Conservation (phyloP, 2,113 vertebrate species). For the Ochotona princeps region DNA sequence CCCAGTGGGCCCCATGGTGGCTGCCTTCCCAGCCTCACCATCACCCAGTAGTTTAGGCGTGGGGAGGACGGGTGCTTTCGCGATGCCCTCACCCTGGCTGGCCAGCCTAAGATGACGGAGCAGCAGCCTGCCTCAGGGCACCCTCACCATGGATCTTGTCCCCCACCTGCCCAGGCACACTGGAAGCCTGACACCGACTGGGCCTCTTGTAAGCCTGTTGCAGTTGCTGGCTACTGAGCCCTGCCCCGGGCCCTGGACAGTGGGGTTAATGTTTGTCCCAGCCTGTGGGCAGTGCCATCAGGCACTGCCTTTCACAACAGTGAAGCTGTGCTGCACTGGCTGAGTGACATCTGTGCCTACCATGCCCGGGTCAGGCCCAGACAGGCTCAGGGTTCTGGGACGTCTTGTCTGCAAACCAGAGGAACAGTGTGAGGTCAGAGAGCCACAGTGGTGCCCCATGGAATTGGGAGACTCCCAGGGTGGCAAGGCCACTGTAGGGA, state of each 20-base stretch:
- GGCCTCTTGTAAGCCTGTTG: neutral
- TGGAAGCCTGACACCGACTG: too few species aligned
- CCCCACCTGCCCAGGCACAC: too few species aligned
- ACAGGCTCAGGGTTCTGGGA: neutral
- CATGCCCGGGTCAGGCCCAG: neutral
- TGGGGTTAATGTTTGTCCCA: neutral
- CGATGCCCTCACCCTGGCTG: neutral
- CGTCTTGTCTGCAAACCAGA: neutral
- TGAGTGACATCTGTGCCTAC: slow-evolving; percentile 51
- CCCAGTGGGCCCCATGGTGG: neutral
- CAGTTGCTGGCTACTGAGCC: neutral
- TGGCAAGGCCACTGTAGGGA: too few species aligned
- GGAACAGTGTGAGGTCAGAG: neutral
- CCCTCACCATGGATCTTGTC: too few species aligned
- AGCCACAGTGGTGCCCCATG: neutral
- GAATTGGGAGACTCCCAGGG: neutral
- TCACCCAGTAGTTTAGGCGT: neutral
- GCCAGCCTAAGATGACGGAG: neutral
- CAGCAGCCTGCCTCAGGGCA: neutral
- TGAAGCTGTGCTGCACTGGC: slow-evolving; percentile 6
- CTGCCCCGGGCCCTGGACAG: neutral
- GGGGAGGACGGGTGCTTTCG: neutral
- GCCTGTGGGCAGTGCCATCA: neutral
- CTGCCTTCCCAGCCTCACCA: neutral
- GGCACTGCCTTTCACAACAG: slow-evolving; percentile 65